Percentiles rank a stretch among this genome's conserved stretches.
phyloP scores from a whole-genome alignment of 2,797 vertebrate genomes.

The Catostomus latipinnis region DNA sequence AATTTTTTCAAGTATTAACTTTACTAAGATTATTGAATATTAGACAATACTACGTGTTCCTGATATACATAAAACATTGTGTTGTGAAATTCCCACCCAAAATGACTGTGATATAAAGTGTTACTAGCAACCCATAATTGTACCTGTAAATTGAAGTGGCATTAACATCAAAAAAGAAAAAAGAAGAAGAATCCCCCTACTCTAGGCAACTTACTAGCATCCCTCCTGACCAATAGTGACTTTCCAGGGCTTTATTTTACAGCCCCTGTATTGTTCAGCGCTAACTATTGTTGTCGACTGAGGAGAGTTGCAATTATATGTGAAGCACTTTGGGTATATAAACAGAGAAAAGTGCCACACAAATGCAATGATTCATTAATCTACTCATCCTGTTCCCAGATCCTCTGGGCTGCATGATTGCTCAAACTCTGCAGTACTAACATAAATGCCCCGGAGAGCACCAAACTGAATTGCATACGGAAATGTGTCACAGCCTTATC shows the following conservation, averaged over 20 bases:
- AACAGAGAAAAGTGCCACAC: constrained; percentile 22
- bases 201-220: neutral
- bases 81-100: no score
- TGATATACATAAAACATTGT: no score
- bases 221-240: neutral
- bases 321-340: constrained; percentile 18
- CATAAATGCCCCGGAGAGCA: constrained; percentile 22
- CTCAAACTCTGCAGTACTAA: neutral
- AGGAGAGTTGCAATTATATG: constrained; percentile 13
- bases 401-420: constrained; percentile 6
- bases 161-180: neutral
- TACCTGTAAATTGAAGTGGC: no score
- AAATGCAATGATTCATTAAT: constrained; percentile 31
- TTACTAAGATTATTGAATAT: no score
- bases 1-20: no score
- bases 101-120: no score
- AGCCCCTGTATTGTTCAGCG: constrained; percentile 8
- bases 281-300: neutral
- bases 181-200: neutral
- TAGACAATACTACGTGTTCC: no score
- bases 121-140: no score
- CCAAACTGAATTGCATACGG: constrained; percentile 33
- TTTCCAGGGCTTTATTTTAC: neutral
- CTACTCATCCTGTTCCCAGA: constrained; percentile 30
- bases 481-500: constrained; percentile 12